phyloP scores from a whole-genome alignment of 2,888 invertebrate species.

The Cephus sareptanus region DNA sequence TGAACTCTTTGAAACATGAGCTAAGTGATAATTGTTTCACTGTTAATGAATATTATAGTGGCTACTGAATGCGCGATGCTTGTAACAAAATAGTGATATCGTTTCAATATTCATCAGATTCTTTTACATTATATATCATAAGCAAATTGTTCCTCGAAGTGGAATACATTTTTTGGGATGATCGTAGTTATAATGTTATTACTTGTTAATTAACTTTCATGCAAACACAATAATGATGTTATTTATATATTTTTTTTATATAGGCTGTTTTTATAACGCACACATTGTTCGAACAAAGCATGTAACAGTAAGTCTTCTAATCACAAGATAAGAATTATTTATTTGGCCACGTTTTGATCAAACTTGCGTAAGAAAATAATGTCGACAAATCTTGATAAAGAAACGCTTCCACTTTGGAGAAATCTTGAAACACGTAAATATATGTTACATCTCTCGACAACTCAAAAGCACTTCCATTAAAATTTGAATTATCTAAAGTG shows the following conservation, averaged over 20 bases:
- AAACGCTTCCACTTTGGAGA: too few relatives aligned
- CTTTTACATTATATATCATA: too few relatives aligned
- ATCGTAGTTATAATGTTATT: not conserved
- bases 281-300: not conserved
- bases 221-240: not conserved
- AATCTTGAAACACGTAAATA: not conserved
- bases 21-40: not conserved
- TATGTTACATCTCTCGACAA: not conserved
- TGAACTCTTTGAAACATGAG: not conserved
- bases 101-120: not conserved
- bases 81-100: not conserved
- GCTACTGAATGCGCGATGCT: not conserved
- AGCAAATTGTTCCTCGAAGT: too few relatives aligned
- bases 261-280: not conserved
- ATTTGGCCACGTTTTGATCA: not conserved
- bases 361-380: not conserved
- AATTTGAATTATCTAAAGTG: conserved; percentile 5
- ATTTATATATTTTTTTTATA: not conserved
- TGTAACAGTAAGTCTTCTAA: not conserved
- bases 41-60: not conserved
- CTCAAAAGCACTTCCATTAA: not conserved
- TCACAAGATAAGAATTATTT: not conserved
- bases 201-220: not conserved
- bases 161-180: too few relatives aligned
- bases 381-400: not conserved